Percentiles rank a stretch among this genome's conserved stretches.
Conservation (phyloP, 2,113 vertebrate genomes). For the Rhinolophus sinicus region DNA sequence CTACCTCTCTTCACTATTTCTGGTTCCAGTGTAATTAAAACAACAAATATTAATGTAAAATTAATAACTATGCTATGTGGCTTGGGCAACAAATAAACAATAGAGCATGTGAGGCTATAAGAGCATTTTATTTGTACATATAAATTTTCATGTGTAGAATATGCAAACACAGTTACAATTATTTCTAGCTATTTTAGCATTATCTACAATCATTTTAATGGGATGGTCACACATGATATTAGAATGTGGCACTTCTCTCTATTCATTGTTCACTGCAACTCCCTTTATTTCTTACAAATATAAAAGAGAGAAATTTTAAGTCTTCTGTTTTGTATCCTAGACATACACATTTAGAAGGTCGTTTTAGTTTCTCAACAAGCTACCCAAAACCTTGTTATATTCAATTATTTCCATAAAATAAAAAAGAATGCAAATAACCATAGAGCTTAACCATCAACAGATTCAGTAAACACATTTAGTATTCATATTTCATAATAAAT, state of each 20-base stretch:
- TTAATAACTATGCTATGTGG: not conserved
- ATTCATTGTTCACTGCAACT: not conserved
- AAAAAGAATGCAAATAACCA: not conserved
- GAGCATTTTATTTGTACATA: conserved; percentile 7
- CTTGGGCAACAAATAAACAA: not conserved
- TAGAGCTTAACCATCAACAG: not conserved
- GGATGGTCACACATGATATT: not conserved
- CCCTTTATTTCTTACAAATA: conserved; percentile 29
- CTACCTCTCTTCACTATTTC: not conserved
- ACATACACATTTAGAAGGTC: not conserved
- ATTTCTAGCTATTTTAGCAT: not conserved
- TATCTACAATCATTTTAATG: not conserved
- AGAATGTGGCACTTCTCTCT: not conserved
- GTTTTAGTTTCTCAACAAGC: not conserved
- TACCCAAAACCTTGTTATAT: not conserved
- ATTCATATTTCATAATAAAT: conserved; percentile 57
- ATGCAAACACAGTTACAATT: not conserved
- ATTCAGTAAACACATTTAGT: conserved; percentile 10
- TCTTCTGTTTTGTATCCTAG: conserved; percentile 13
- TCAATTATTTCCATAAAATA: conserved; percentile 15
- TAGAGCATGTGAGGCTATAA: not conserved
- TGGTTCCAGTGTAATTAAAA: not conserved
- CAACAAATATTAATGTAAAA: conserved; percentile 32
- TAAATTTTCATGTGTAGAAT: conserved; percentile 22
- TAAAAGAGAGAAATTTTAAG: not conserved